Base-by-base conservation (phyloP, 1,140 invertebrate genomes). In the Drosophila chauvacae region DNA sequence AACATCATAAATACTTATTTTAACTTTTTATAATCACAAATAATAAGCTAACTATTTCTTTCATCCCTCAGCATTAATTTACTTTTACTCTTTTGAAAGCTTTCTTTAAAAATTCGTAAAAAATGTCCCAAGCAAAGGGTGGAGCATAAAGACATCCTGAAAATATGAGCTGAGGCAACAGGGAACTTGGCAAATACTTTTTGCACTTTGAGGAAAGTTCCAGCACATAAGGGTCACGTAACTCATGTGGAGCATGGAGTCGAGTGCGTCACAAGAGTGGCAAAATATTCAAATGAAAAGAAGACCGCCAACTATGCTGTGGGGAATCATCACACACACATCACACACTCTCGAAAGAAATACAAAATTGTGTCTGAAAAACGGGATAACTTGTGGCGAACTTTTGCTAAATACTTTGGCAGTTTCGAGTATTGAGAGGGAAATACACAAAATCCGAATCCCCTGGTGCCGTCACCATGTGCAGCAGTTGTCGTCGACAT, bases 141-240 rank as follows among this genome's bases (percentile, higher is more conserved):
- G 5, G 1, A 39, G 14, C 14, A 23, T 7, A 37, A 23, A 23
- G 33, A 23, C 5, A 23, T 55, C 9, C 53, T 26, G 14, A 56
- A 23, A 63, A 72, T 23, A 72, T 60, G 14, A 87, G 69, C 74
- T 81, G 60, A 44, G 35, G 35, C 16, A 53, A 70, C 63, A 20
- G 7, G 45, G 16, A 87, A 87, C 61, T 82, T 86, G 42, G 18
- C 18, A 53, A 77, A 82, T 85, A 64, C 79, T 68, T 86, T 85
- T 61, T 23, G 50, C 57, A 60, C 70, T 65, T 63, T 47, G n/a
- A 39, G 35, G 57, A 77, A 60, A 77, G 35, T 81, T 78, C 7
- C 48, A 44, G 33, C 53, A 57, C 56, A 62, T 48, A 18, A 55
- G 56, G 41, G 41, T 56, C 61, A 65, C 73, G 61, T 66, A 76